Evolutionary conservation across 2,888 invertebrate species (phyloP), one percentile per base, ranked within the genome.

Genomic region (Pristionchus mayeri): DNA sequence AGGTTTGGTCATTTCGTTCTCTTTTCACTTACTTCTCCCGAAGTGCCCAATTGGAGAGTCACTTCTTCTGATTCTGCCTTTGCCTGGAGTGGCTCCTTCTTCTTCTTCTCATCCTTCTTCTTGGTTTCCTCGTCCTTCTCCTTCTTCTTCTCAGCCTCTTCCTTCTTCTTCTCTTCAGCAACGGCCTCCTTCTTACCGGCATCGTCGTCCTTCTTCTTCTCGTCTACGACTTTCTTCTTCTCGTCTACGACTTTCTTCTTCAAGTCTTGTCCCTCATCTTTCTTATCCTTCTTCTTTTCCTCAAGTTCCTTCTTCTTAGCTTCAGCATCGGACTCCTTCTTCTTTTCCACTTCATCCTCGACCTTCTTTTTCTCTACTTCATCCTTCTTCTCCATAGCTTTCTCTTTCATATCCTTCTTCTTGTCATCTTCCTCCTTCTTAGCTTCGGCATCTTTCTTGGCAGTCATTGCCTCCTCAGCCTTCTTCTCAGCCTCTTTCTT

Each of bases 181-280:
- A 85, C 67, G 11, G 78, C 34, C 13, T 52, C 44, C 16, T 52
- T 54, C 79, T 85, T 63, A 3, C 21, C 57, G 4, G 24, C 78
- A 2, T 11, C 40, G 2, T 52, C 78, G 11, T 13, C 50, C 37
- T 87, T 86, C 84, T 89, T 87, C 84, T 88, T 52, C 75, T 88
- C 84, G 44, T 79, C 57, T 16, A 63, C 63, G 76, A 34, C 40
- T 60, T 76, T 57, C 76, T 76, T 76, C 30, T 37, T 67, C 4
- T 9, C 63, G 71, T 18, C 63, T 3, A 13, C 63, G 24, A 18
- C 48, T 30, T 54, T 37, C 44, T 80, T 57, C 9, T 21, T 44
- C 13, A 24, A n/a, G 37, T 57, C 54, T 27, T 30, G n/a, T n/a
- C n/a, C n/a, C n/a, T n/a, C 57, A 13, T n/a, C n/a, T n/a, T n/a